Base-by-base conservation (phyloP, 2,888 invertebrate species). In the Parnassius smintheus region DNA sequence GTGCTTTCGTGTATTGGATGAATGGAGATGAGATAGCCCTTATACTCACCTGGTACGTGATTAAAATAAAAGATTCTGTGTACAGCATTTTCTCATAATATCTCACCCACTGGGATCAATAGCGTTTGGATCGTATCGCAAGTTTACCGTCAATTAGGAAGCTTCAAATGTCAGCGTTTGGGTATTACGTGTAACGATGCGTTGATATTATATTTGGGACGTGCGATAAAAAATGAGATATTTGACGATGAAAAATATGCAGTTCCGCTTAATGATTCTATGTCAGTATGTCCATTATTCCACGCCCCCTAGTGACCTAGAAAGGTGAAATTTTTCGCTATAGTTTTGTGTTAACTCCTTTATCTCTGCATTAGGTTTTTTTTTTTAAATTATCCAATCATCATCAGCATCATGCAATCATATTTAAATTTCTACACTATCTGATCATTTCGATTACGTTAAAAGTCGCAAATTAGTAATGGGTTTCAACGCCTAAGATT, bases 21-120 rank as follows among this genome's bases (percentile, higher is more conserved):
- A 71, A 68, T 75, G 76, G 84, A 82, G 71, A 90, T 91, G 90
- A 89, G 83, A 88, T 89, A 89, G 82, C 82, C 77, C 64, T 75
- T 75, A 72, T 66, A 68, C 66, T 66, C 67, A 70, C 74, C 74
- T 75, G 87, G 89, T 90, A 82, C 74, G 85, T 81, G 12, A 60
- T 54, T 45, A 44, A 51, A 41, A 46, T 45, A 22, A 7, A 1
- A 49, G 8, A 0, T 49, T 13, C 7, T 8, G 13, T 0, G 13
- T 49, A 49, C 49, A 13, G 13, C 2, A 13, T 13, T 8, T n/a
- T 13, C 8, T 41, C 9, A 51, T 53, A 8, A 1, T 56, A 48
- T 48, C 3, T 18, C 41, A 18, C 9, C 52, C 2, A 48, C 12
- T 11, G 48, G 22, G 35, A 57, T 57, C 56, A 13, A 57, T 49